Evolutionary conservation across 1,140 invertebrate species (phyloP).

Genomic region (Pseudobourletiella spinata): DNA sequence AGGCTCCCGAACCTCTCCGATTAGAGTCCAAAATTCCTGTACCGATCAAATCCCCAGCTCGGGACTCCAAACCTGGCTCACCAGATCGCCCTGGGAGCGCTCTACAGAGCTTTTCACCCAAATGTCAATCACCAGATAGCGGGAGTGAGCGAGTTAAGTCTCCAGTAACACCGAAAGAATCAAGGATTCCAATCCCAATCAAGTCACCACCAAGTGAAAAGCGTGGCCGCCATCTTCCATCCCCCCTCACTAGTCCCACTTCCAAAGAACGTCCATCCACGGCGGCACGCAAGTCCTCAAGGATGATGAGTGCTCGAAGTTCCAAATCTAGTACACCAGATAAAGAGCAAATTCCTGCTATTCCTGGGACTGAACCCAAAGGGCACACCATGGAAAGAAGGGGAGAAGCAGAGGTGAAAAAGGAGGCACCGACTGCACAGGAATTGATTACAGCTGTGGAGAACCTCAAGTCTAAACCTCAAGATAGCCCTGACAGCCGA

Average conservation of each 20-base stretch:
- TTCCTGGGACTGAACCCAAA: background rate
- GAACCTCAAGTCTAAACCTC: background rate
- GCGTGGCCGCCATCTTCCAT: background rate
- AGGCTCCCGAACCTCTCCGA: background rate
- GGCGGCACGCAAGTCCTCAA: background rate
- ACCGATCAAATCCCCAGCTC: constrained; percentile 1
- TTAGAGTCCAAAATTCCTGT: background rate
- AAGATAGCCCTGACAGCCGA: background rate
- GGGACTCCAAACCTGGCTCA: background rate
- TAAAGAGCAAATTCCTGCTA: background rate
- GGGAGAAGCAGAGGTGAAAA: background rate
- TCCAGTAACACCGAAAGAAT: background rate
- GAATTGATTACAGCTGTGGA: constrained; percentile 4
- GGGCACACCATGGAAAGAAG: background rate
- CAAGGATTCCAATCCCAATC: background rate
- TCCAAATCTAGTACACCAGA: background rate
- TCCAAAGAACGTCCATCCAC: background rate
- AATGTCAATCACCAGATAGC: background rate
- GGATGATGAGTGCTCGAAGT: too few species aligned
- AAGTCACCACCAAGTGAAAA: background rate
- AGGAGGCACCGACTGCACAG: constrained; percentile 1
- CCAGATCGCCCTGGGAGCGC: background rate
- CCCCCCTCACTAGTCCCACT: background rate
- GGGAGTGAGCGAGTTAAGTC: background rate
- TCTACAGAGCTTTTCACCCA: background rate